These are phyloP conservation scores for Chaenogobius annularis DNA, from an alignment of 2,113 vertebrate species.

Conservation along the genomic window DNA sequence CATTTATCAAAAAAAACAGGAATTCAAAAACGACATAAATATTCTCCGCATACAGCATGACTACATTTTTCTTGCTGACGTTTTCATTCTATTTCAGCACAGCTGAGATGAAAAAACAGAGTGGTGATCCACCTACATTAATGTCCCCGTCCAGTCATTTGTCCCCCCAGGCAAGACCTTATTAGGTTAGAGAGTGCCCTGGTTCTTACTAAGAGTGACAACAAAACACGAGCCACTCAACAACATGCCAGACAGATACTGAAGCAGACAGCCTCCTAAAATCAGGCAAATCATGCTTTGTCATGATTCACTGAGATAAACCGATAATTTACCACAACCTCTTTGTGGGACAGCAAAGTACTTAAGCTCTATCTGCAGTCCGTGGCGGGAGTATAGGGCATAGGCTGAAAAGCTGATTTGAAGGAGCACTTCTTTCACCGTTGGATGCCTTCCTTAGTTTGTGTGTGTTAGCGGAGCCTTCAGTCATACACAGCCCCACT, in stretches of 20 bases:
- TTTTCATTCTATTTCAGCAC: slow-evolving; percentile 58
- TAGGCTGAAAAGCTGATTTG: slow-evolving; percentile 20
- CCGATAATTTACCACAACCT: not conserved
- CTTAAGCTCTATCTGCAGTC: slow-evolving; percentile 11
- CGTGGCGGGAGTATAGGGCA: slow-evolving; percentile 12
- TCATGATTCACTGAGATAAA: slow-evolving; percentile 16
- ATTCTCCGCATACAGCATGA: slow-evolving; percentile 41
- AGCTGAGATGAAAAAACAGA: slow-evolving; percentile 53
- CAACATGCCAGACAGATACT: slow-evolving; percentile 46
- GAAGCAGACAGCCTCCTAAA: slow-evolving; percentile 57
- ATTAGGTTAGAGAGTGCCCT: slow-evolving; percentile 65
- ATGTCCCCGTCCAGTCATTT: slow-evolving; percentile 65
- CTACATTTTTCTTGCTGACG: slow-evolving; percentile 62
- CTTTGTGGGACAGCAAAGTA: not conserved
- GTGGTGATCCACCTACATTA: slow-evolving; percentile 62
- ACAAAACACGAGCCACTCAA: slow-evolving; percentile 53
- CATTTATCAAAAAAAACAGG: slow-evolving; percentile 49
- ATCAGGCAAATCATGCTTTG: slow-evolving; percentile 30
- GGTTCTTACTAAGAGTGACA: slow-evolving; percentile 52
- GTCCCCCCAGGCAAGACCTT: slow-evolving; percentile 61
- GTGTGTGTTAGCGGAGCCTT: slow-evolving; percentile 32
- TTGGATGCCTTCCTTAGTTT: slow-evolving; percentile 29
- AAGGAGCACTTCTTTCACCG: slow-evolving; percentile 19
- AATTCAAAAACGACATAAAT: slow-evolving; percentile 48
- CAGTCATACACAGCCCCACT: slow-evolving; percentile 26